Evolutionary conservation across 2,113 vertebrate genomes (phyloP).

Genomic region (Melospiza georgiana): DNA sequence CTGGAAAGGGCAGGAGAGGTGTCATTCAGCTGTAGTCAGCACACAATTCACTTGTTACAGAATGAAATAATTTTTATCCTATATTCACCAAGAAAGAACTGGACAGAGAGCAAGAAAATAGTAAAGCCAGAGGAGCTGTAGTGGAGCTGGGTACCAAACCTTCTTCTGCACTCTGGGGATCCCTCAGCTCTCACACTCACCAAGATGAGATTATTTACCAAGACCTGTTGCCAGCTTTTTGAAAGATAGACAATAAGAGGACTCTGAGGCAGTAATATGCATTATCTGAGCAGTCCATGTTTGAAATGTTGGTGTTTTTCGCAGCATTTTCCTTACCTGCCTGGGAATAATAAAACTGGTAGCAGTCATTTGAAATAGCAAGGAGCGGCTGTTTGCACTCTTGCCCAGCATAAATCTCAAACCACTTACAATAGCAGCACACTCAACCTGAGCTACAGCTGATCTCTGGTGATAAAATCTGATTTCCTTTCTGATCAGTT

Average conservation of each 20-base stretch:
- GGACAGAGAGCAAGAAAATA: background rate
- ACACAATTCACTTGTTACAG: background rate
- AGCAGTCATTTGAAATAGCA: background rate
- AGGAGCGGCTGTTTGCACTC: background rate
- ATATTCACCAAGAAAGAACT: background rate
- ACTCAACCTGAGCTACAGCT: background rate
- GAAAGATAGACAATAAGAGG: background rate
- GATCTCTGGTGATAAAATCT: background rate
- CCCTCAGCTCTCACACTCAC: background rate
- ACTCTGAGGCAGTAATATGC: background rate
- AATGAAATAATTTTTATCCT: background rate
- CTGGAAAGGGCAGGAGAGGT: background rate
- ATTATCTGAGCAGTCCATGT: background rate
- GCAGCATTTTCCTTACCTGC: background rate
- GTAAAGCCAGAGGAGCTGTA: rapidly evolving
- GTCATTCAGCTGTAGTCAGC: background rate
- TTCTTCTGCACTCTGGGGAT: background rate
- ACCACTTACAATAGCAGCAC: background rate
- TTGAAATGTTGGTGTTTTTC: background rate
- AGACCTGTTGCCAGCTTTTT: background rate
- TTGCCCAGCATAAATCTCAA: background rate
- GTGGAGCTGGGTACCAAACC: background rate
- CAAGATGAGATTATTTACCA: background rate
- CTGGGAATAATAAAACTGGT: slow-evolving; percentile 12
- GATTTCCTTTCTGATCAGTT: background rate